Base-by-base conservation (phyloP, 2,113 vertebrate genomes). In the Cinclus mexicanus region DNA sequence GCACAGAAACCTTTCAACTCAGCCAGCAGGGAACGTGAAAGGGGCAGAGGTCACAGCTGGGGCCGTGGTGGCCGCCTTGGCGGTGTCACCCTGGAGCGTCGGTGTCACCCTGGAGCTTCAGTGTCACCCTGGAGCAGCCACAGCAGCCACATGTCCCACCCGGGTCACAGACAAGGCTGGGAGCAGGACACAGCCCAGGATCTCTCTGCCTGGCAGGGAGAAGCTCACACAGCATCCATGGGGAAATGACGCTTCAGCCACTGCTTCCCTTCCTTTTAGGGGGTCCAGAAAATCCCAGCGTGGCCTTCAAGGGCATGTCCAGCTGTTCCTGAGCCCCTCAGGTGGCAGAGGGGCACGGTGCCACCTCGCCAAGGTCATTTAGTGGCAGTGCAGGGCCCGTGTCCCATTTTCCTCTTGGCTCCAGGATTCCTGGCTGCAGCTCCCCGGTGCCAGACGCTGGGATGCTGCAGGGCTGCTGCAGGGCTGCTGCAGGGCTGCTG, bases 311-410 rank as follows among this genome's bases (percentile, higher is more conserved):
- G 90, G 94, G 39, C 56, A 15, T 21, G 20, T 14, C 56, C 31
- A 0, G 3, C 49, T n/a, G 53, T 35, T 28, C 68, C 44, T 0
- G 10, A 35, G 33, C 44, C 69, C 14, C 2, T 0, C n/a, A 2
- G 56, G 76, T 29, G 68, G 65, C 56, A 29, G 10, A 49, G 69
- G 63, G 77, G 13, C 72, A 20, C 3, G 1, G 5, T 10, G n/a
- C 41, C 13, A 2, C 23, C 49, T 17, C 5, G 12, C 3, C 11
- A 35, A 83, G 91, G 94, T 41, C 61, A 10, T 15, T 39, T 22
- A 10, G 39, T 29, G 25, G 29, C 35, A 53, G 60, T 0, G 9
- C 37, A 21, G 12, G 49, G 26, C 26, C 23, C 2, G 0, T 61
- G 83, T 68, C 93, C 1, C 2, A 2, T 83, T 92, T 16, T 75